Conservation (phyloP, 2,113 vertebrate species). For the Porphyrio hochstetteri region DNA sequence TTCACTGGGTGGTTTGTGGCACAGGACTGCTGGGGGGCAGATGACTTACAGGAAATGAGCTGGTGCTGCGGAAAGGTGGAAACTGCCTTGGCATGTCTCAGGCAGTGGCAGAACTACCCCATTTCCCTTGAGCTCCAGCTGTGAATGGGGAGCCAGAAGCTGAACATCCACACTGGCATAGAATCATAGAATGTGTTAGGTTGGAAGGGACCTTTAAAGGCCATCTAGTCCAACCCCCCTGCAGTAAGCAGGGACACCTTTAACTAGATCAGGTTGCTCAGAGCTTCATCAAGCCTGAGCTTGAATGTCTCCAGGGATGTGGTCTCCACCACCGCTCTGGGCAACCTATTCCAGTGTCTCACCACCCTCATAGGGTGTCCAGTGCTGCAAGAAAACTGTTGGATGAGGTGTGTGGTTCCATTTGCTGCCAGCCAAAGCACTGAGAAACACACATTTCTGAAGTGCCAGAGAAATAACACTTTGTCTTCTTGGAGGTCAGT, state of each 20-base stretch:
- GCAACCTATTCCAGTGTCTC: too few relatives aligned
- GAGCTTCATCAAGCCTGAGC: too few relatives aligned
- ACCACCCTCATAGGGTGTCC: too few relatives aligned
- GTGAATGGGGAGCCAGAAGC: background rate
- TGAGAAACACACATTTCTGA: background rate
- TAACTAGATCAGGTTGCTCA: too few relatives aligned
- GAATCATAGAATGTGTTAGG: too few relatives aligned
- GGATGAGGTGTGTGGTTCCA: accelerated
- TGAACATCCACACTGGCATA: accelerated
- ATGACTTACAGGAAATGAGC: background rate
- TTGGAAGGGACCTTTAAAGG: too few relatives aligned
- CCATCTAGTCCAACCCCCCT: too few relatives aligned
- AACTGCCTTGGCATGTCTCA: background rate
- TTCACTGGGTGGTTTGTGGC: background rate
- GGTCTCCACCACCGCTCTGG: too few relatives aligned
- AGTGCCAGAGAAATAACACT: background rate
- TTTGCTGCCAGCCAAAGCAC: background rate
- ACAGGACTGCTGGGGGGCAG: background rate
- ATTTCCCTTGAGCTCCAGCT: background rate
- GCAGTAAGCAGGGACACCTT: too few relatives aligned
- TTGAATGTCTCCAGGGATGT: too few relatives aligned
- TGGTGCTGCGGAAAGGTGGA: background rate
- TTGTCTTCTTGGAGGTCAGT: background rate
- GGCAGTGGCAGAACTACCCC: background rate
- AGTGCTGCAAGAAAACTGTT: background rate